Conservation (phyloP, 2,888 invertebrate genomes). For the Dinocampus coccinellae region DNA sequence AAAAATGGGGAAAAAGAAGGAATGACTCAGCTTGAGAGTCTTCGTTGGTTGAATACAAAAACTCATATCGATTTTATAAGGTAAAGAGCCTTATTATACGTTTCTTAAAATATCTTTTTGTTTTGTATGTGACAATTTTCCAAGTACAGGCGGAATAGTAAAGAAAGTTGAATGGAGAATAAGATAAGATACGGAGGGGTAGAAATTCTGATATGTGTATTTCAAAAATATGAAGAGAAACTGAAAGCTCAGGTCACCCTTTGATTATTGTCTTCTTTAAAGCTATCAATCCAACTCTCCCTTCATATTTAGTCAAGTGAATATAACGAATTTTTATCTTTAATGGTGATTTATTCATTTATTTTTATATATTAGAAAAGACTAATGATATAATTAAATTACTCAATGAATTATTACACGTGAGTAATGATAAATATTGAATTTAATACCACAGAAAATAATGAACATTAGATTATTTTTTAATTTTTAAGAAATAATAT, state of each 20-base stretch:
- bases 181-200: background rate
- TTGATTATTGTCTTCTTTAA: background rate
- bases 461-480: too few relatives aligned
- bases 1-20: background rate
- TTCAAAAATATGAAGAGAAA: background rate
- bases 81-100: background rate
- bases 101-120: background rate
- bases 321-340: background rate
- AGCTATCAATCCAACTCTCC: background rate
- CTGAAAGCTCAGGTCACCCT: background rate
- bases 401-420: background rate
- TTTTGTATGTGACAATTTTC: background rate
- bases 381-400: background rate
- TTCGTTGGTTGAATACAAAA: background rate
- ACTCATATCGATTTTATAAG: too few relatives aligned
- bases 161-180: background rate
- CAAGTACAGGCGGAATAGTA: background rate
- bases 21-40: background rate
- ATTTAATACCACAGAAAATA: background rate
- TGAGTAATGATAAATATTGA: background rate
- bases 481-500: too few relatives aligned
- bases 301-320: background rate
- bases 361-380: background rate
- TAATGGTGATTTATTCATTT: background rate
- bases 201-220: background rate